phyloP scores from a whole-genome alignment of 2,888 invertebrate genomes.

The Polydrusus cervinus region DNA sequence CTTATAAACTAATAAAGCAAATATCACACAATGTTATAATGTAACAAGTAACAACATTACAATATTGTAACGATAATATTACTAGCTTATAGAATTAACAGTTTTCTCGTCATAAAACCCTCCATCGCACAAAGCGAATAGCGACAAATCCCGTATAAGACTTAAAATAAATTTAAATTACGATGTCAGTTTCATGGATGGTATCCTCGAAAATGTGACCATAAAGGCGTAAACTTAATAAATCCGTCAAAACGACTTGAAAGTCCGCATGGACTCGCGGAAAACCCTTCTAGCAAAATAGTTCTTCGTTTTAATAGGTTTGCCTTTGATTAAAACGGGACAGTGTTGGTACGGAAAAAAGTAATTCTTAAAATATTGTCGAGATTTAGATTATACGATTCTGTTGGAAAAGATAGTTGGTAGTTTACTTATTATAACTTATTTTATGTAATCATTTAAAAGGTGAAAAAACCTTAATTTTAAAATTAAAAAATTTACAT shows the following conservation, averaged over 20 bases:
- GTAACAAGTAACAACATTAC: no score
- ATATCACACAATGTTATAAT: no score
- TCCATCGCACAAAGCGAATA: neutral
- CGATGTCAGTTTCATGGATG: slow-evolving; percentile 21
- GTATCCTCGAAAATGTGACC: slow-evolving; percentile 16
- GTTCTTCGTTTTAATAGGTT: slow-evolving; percentile 22
- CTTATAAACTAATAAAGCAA: no score
- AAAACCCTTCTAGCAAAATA: slow-evolving; percentile 23
- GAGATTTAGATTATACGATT: no score
- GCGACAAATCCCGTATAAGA: slow-evolving; percentile 11
- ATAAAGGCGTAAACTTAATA: slow-evolving; percentile 26
- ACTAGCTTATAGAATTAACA: slow-evolving; percentile 8
- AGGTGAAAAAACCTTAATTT: no score
- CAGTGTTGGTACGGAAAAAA: neutral
- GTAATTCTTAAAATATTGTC: neutral
- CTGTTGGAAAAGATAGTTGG: no score
- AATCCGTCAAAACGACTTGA: slow-evolving; percentile 25
- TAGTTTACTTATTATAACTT: no score
- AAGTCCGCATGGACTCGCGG: slow-evolving; percentile 20
- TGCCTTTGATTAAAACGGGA: slow-evolving; percentile 5
- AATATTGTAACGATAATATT: neutral
- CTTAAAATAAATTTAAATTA: slow-evolving; percentile 22
- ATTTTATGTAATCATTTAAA: no score
- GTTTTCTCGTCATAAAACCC: neutral
- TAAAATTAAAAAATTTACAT: no score